Base-by-base conservation (phyloP, 2,797 vertebrate species). In the Mormyrus hasselquistii region DNA sequence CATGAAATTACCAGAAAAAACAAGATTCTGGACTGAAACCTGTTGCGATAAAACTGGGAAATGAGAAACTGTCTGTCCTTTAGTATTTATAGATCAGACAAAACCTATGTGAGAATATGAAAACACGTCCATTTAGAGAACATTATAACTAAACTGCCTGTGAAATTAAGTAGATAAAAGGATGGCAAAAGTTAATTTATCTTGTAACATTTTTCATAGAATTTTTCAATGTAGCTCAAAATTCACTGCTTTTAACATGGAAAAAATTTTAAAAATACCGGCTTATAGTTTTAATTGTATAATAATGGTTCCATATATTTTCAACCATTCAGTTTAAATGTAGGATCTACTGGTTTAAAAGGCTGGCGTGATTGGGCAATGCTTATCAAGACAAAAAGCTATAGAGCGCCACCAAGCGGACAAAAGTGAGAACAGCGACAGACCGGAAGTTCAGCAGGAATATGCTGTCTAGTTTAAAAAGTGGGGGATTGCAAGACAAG, bases 361-460 rank as follows among this genome's bases (percentile, higher is more conserved):
- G n/a, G 57, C n/a, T 8, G n/a, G n/a, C 1, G 57, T 62, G 57
- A 62, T 62, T 25, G 57, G 22, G n/a, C n/a, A 25, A 62, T 34
- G 65, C 4, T 10, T 14, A 34, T 10, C 65, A 34, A 34, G 65
- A 34, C 29, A 34, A 84, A 50, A 84, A 84, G 82, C 82, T 50
- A 25, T 84, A 47, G 2, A 47, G 44, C 41, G 82, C 82, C 82
- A 50, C 49, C 82, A 47, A 50, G 82, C 49, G 19, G 19, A 34
- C 6, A 12, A 62, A 47, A 57, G 38, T 22, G 87, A 62, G 29
- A 88, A 65, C 38, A 92, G 96, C 97, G 90, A 98, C 99, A 94
- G 62, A 65, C 12, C 65, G 65, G 65, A 69, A 69, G 65, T 69
- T 34, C 10, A 34, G 10, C 25, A 69, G 29, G 29, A 34, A 69